Conservation (phyloP, 2,113 vertebrate genomes). For the Aepyceros melampus region DNA sequence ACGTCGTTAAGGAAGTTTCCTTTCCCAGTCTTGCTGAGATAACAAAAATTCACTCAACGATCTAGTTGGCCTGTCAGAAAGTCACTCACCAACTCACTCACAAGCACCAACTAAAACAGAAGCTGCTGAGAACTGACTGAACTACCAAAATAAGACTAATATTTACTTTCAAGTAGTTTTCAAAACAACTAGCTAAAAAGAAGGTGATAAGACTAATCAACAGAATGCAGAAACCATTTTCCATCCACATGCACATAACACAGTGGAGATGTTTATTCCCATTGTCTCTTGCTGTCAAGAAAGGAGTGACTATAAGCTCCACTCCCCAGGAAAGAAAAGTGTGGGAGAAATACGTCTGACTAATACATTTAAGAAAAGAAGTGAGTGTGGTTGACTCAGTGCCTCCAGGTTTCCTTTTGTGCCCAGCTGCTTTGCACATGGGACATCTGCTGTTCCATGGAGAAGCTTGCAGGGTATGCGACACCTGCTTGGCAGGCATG, state of each 20-base stretch:
- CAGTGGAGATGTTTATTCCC: not conserved
- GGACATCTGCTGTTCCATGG: not conserved
- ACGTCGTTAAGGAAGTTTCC: not conserved
- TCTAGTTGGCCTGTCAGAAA: not conserved
- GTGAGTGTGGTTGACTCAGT: slow-evolving; percentile 19
- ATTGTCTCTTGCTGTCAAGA: not conserved
- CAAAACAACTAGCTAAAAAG: not conserved
- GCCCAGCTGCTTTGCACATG: not conserved
- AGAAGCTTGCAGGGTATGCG: not conserved
- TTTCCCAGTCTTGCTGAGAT: not conserved
- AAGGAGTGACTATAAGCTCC: not conserved
- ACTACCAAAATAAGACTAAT: not conserved
- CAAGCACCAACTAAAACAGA: not conserved
- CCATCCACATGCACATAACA: not conserved
- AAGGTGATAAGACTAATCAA: not conserved
- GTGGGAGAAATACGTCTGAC: slow-evolving; percentile 56
- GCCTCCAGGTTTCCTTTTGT: not conserved
- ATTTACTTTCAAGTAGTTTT: not conserved
- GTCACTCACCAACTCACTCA: not conserved
- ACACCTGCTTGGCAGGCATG: not conserved
- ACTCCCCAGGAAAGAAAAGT: not conserved
- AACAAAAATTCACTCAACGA: not conserved
- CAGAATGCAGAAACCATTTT: not conserved
- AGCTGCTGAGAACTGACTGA: not conserved
- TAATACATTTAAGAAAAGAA: slow-evolving; percentile 47